phyloP scores from a whole-genome alignment of 2,113 vertebrate species.

The Ctenomys sociabilis region DNA sequence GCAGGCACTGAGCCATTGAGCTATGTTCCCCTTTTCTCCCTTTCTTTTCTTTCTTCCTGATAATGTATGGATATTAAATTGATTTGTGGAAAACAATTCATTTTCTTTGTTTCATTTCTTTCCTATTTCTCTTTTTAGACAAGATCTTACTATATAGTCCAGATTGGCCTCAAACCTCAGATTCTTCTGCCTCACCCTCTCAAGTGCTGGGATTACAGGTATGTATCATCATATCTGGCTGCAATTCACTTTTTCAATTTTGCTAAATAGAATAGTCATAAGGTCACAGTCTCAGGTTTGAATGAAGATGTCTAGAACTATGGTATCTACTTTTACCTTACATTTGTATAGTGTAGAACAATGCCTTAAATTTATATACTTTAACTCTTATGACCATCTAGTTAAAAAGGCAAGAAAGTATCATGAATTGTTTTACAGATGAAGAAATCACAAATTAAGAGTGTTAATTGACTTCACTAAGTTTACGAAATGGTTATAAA shows the following conservation, averaged over 20 bases:
- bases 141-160: neutral
- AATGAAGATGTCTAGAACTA: neutral
- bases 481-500: conserved; percentile 6
- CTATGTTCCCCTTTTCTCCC: no score
- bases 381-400: neutral
- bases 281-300: neutral
- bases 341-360: neutral
- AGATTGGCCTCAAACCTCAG: neutral
- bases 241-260: conserved; percentile 3
- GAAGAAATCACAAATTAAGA: conserved; percentile 34
- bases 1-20: no score
- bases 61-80: neutral
- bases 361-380: neutral
- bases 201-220: neutral
- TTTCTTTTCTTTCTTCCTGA: neutral
- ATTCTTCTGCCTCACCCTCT: neutral
- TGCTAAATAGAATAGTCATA: conserved; percentile 1
- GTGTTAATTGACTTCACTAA: neutral
- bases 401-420: neutral
- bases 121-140: neutral
- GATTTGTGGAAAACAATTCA: neutral
- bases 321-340: neutral
- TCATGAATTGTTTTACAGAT: neutral
- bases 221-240: neutral
- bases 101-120: neutral